phyloP scores from a whole-genome alignment of 1,140 invertebrate species.

The Medauroidea extradentata region DNA sequence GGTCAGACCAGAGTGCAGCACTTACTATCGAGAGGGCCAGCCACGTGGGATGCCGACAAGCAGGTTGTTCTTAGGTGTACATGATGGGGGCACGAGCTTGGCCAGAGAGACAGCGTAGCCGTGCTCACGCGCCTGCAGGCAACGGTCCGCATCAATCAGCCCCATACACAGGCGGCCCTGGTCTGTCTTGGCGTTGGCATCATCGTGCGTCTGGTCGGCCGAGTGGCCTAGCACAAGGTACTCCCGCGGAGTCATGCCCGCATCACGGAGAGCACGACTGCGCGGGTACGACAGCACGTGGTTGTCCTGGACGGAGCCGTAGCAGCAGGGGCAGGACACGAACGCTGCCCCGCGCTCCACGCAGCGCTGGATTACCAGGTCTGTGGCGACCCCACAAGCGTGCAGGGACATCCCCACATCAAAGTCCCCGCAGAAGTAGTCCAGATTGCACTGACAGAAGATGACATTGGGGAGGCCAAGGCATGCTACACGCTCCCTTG shows the following conservation, averaged over 20 bases:
- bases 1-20: no score
- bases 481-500: constrained; percentile 61
- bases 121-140: constrained; percentile 62
- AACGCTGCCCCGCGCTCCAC: constrained; percentile 70
- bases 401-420: constrained; percentile 85
- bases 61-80: constrained; percentile 92
- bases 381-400: constrained; percentile 91
- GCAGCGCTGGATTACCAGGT: constrained; percentile 86
- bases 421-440: constrained; percentile 74
- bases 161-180: constrained; percentile 81
- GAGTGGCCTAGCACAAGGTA: constrained; percentile 81
- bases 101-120: constrained; percentile 72
- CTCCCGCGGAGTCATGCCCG: constrained; percentile 52
- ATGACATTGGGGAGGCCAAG: constrained; percentile 70
- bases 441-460: constrained; percentile 82
- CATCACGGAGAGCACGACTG: constrained; percentile 41
- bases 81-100: constrained; percentile 70
- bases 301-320: constrained; percentile 76
- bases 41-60: constrained; percentile 62
- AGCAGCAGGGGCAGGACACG: constrained; percentile 92
- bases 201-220: constrained; percentile 82
- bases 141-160: constrained; percentile 82
- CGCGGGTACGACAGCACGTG: constrained; percentile 59
- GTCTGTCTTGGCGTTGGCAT: constrained; percentile 60
- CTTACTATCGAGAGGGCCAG: no score